Evolutionary conservation across 64 coral and sea anemone genomes (phyloP).

Genomic region (Stylophora pistillata): DNA sequence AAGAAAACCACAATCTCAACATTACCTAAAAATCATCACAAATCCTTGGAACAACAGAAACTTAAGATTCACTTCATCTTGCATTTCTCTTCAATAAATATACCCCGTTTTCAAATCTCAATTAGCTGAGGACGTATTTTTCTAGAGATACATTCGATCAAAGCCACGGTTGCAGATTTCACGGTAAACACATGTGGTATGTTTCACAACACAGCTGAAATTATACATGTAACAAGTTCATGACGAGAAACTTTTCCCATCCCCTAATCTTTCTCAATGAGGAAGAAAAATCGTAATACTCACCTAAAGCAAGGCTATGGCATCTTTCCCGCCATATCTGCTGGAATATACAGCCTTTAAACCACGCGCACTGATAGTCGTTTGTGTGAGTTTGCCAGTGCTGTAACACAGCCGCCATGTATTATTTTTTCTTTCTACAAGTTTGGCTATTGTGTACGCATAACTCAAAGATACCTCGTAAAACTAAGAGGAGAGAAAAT

Average conservation of each 20-base stretch:
- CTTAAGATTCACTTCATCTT: too few species aligned
- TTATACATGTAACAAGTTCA: too few species aligned
- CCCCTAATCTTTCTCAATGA: not conserved
- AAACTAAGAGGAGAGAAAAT: not conserved
- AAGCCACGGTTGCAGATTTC: too few species aligned
- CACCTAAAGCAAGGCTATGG: not conserved
- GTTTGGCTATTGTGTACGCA: not conserved
- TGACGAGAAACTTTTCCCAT: not conserved
- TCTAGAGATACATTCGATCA: too few species aligned
- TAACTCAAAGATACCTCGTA: not conserved
- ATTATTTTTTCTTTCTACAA: not conserved
- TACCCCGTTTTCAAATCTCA: too few species aligned
- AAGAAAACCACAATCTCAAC: too few species aligned
- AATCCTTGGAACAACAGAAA: too few species aligned
- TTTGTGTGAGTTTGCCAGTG: not conserved
- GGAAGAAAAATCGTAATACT: not conserved
- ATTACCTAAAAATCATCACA: too few species aligned
- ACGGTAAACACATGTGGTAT: too few species aligned
- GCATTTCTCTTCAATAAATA: too few species aligned
- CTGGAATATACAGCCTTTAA: conserved; percentile 60
- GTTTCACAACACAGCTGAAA: too few species aligned
- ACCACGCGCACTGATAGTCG: not conserved
- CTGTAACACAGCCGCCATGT: conserved; percentile 25
- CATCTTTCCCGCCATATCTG: conserved; percentile 49
- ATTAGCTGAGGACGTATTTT: too few species aligned